These are phyloP conservation scores for Malacoraja senta DNA, from an alignment of 2,797 vertebrate species.

Conservation along the genomic window DNA sequence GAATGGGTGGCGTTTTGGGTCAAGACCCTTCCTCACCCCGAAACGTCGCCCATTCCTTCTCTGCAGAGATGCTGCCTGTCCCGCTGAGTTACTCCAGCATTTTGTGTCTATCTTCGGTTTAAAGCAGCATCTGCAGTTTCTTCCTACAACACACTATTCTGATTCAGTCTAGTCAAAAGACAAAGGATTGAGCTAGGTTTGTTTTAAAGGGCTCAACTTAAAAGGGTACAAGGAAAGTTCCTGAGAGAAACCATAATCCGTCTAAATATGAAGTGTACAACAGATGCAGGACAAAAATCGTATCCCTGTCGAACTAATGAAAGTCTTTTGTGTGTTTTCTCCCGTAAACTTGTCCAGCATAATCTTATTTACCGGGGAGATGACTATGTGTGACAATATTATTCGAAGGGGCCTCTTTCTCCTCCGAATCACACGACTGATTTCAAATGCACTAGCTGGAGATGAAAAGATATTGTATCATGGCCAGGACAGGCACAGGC, in stretches of 20 bases:
- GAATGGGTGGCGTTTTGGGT: no score
- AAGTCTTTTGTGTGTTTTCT: neutral
- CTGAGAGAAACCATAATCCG: neutral
- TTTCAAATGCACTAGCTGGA: conserved; percentile 67
- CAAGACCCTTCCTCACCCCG: no score
- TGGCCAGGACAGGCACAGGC: conserved; percentile 70
- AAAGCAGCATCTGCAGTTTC: no score
- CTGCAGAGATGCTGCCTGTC: no score
- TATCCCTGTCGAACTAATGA: neutral
- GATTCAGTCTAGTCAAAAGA: neutral
- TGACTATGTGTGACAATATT: neutral
- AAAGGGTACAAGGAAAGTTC: neutral
- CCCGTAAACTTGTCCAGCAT: neutral
- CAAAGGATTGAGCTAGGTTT: neutral
- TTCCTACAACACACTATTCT: neutral
- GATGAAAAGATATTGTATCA: conserved; percentile 82
- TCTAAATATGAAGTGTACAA: conserved; percentile 2
- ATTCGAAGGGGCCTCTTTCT: neutral
- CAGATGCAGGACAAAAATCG: neutral
- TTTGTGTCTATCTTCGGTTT: no score
- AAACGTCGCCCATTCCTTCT: no score
- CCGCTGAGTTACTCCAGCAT: no score
- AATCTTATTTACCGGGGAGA: conserved; percentile 28
- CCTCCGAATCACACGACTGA: conserved; percentile 50
- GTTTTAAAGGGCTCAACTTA: neutral